Percentiles rank a stretch among this genome's conserved stretches.
Evolutionary conservation across 2,888 invertebrate genomes (phyloP).

Genomic region (Idaea dimidiata): DNA sequence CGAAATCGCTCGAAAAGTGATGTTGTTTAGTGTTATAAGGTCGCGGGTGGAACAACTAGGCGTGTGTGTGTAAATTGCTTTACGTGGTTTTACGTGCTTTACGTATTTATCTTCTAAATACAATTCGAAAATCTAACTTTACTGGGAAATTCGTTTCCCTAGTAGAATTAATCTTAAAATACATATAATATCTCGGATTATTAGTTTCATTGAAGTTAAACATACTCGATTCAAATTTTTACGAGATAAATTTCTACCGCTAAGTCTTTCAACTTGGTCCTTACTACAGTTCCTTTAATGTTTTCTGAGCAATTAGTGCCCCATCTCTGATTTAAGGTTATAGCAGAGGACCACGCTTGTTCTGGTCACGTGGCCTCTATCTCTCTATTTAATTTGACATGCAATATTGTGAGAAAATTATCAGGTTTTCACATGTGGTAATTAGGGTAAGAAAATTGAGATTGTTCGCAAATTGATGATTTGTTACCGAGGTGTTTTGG

Average conservation of each 20-base stretch:
- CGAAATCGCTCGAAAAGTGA: too few species aligned
- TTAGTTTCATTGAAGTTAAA: conserved; percentile 5
- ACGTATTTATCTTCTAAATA: too few species aligned
- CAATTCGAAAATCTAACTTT: too few species aligned
- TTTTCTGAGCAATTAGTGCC: conserved; percentile 76
- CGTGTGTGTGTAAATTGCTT: too few species aligned
- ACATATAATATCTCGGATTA: not conserved
- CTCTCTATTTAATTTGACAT: conserved; percentile 70
- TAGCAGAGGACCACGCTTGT: conserved; percentile 56
- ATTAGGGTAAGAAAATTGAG: not conserved
- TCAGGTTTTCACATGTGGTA: conserved; percentile 31
- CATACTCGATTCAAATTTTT: not conserved
- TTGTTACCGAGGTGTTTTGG: not conserved
- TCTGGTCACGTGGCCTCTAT: conserved; percentile 73
- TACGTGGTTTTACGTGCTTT: too few species aligned
- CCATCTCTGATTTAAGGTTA: conserved; percentile 76
- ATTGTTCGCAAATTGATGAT: conserved; percentile 4
- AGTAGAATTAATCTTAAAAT: not conserved
- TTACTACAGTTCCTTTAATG: conserved; percentile 58
- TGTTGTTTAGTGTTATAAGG: too few species aligned
- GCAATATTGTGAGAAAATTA: conserved; percentile 58
- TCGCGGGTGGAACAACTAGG: too few species aligned
- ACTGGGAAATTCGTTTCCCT: not conserved
- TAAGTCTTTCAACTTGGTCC: conserved; percentile 36
- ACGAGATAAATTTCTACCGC: conserved; percentile 9